Evolutionary conservation across 2,797 vertebrate genomes (phyloP).

Genomic region (Siniperca scherzeri): DNA sequence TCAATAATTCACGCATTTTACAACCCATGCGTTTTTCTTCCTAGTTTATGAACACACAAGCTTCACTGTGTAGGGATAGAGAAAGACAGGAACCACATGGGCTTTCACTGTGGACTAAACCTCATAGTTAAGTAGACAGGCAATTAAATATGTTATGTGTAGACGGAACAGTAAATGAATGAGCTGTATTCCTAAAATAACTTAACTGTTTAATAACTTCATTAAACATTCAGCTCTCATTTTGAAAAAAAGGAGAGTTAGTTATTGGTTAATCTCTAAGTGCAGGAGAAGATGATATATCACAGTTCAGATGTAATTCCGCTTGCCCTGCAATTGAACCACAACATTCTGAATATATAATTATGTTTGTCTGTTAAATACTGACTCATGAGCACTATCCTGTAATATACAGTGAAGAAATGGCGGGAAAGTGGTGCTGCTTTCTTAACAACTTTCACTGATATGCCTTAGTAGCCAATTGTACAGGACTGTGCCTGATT

Average conservation of each 20-base stretch:
- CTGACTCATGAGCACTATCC: background rate
- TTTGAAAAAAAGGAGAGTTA: background rate
- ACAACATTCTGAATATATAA: constrained; percentile 2
- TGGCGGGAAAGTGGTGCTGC: background rate
- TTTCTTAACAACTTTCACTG: background rate
- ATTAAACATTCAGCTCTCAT: background rate
- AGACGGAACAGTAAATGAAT: background rate
- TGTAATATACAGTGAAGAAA: background rate
- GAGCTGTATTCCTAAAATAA: background rate
- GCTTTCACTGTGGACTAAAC: background rate
- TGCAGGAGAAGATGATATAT: background rate
- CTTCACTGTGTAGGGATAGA: constrained; percentile 23
- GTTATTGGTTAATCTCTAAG: background rate
- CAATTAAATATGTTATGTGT: constrained; percentile 9
- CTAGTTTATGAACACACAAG: constrained; percentile 16
- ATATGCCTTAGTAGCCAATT: background rate
- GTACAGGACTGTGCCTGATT: background rate
- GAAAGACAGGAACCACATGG: background rate
- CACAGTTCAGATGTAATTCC: background rate
- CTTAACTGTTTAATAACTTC: background rate
- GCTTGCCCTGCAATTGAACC: background rate
- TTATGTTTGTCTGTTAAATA: constrained; percentile 6
- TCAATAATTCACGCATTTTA: constrained; percentile 67
- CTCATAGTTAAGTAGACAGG: background rate
- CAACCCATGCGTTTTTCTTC: constrained; percentile 4